Base-by-base conservation (phyloP, 2,888 invertebrate species). In the Laspeyria flexula region DNA sequence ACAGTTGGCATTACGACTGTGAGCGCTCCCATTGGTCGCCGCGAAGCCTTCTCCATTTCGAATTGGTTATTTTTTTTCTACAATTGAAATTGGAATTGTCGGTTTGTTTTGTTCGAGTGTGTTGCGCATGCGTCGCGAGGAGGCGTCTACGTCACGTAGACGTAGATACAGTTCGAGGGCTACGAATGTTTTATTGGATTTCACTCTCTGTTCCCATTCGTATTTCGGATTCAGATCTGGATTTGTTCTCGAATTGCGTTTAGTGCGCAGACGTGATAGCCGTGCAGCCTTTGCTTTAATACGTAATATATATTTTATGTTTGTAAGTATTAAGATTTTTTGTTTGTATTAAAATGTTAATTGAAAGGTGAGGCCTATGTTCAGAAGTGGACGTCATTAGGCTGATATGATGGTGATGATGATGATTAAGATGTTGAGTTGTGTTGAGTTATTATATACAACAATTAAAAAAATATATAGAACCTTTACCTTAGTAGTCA, bases 1-100 rank as follows among this genome's bases (percentile, higher is more conserved):
- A 90, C 93, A 92, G 91, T 92, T 80, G 92, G 92, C 90, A 92
- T 92, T 84, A 92, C 91, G 90, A 91, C 83, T 92, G 88, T 85
- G 73, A 75, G 90, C 90, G 79, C 75, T 90, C 86, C 82, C 74
- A 92, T 92, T 92, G 92, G 92, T 85, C 83, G 90, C 87, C 73
- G 85, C 85, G 81, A 88, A 91, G 90, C 87, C 90, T 91, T 90
- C 91, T 85, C 81, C 87, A 90, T 86, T 91, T 90, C 80, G 90
- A 91, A 90, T 90, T 90, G 91, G 91, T 88, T 90, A 89, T 90
- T 84, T 90, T 90, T 90, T 92, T 90, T 90, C 87, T 91, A 88
- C 90, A 85, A 91, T 91, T 91, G 88, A 84, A 90, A 88, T 90
- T 89, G 86, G 87, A 84, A 90, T 84, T 88, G 89, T 90, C 77